These are phyloP conservation scores for Nymphalis c-album DNA, from an alignment of 2,888 invertebrate genomes.

Conservation along the genomic window DNA sequence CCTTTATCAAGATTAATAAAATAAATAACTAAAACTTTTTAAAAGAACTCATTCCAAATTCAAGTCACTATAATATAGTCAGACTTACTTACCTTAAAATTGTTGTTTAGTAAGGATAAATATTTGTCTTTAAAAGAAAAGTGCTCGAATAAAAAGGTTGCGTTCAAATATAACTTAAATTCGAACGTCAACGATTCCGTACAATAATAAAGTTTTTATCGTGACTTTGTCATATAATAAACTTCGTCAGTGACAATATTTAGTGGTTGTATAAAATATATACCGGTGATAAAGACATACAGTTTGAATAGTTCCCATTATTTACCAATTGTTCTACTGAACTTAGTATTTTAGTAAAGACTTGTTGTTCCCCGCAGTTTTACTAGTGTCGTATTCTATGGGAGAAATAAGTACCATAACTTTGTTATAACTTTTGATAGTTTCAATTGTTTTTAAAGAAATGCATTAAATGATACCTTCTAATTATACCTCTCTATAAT, in stretches of 20 bases:
- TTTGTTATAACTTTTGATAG: too few species aligned
- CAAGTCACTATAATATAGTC: background rate
- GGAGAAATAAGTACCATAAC: too few species aligned
- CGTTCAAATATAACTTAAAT: constrained; percentile 5
- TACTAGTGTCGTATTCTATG: too few species aligned
- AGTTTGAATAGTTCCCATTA: too few species aligned
- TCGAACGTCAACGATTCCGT: constrained; percentile 12
- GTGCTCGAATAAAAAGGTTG: background rate
- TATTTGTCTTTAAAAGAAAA: background rate
- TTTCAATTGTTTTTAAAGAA: too few species aligned
- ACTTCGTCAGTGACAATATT: constrained; percentile 22
- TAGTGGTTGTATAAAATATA: constrained; percentile 5
- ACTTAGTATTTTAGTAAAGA: too few species aligned
- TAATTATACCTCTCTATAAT: too few species aligned
- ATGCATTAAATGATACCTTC: too few species aligned
- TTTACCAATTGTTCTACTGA: too few species aligned
- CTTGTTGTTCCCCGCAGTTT: too few species aligned
- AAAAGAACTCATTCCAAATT: background rate
- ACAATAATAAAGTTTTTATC: constrained; percentile 25
- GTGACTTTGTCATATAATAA: constrained; percentile 21
- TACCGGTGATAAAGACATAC: background rate
- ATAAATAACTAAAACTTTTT: too few species aligned
- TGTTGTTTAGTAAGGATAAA: background rate
- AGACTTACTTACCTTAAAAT: background rate
- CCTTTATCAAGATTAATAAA: too few species aligned